Evolutionary conservation across 2,113 vertebrate species (phyloP).

Genomic region (Poecilia latipinna): DNA sequence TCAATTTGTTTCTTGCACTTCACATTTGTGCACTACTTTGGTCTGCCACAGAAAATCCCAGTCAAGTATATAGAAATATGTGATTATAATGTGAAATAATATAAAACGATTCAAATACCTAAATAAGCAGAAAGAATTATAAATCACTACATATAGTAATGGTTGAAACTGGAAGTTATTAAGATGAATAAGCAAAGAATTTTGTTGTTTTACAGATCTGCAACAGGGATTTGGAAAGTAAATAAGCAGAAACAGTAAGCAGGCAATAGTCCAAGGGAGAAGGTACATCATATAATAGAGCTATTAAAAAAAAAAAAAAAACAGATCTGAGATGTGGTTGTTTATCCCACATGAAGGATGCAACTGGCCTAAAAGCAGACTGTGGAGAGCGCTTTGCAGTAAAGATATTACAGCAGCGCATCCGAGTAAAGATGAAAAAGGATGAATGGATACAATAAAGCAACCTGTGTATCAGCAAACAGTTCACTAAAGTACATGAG

Average conservation of each 20-base stretch:
- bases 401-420: conserved; percentile 16
- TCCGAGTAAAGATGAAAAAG: conserved; percentile 4
- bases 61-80: background rate
- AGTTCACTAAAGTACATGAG: background rate
- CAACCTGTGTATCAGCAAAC: background rate
- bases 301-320: background rate
- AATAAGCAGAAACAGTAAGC: background rate
- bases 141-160: background rate
- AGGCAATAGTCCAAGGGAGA: background rate
- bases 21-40: background rate
- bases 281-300: background rate
- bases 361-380: background rate
- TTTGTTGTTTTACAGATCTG: background rate
- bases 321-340: background rate
- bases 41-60: background rate
- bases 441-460: conserved; percentile 9
- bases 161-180: background rate
- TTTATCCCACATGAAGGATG: conserved; percentile 8
- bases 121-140: no score
- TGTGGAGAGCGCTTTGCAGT: background rate
- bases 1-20: background rate
- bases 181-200: background rate
- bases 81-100: background rate
- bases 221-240: background rate
- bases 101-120: background rate